phyloP scores from a whole-genome alignment of 2,797 vertebrate species.

The Smutsia temminckii region DNA sequence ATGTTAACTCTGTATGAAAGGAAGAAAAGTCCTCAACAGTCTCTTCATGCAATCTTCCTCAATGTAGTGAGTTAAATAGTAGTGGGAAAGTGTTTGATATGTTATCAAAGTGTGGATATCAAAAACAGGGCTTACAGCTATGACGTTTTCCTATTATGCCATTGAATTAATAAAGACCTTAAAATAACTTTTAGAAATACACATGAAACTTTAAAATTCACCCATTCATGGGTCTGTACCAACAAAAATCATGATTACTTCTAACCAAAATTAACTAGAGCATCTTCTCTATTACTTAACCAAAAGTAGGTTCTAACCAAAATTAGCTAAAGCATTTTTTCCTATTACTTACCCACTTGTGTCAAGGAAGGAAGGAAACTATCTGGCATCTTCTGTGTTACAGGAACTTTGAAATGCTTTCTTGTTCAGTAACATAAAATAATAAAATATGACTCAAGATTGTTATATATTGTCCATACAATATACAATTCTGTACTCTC shows the following conservation, averaged over 20 bases:
- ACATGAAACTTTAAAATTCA: background rate
- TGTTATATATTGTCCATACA: too few species aligned
- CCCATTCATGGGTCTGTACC: background rate
- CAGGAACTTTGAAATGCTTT: background rate
- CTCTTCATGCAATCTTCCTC: background rate
- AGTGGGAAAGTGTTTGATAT: background rate
- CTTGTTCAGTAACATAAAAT: background rate
- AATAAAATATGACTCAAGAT: too few species aligned
- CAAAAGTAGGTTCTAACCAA: background rate
- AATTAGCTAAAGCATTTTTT: background rate
- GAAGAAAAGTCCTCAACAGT: background rate
- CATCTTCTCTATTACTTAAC: background rate
- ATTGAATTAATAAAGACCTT: background rate
- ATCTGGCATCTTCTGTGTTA: background rate
- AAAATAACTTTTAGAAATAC: background rate
- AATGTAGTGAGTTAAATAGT: background rate
- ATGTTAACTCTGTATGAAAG: background rate
- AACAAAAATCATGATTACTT: background rate
- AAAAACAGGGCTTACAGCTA: background rate
- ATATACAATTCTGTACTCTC: background rate
- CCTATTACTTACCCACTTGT: background rate
- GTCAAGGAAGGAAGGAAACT: background rate
- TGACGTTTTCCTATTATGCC: background rate
- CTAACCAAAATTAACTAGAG: background rate
- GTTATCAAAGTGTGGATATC: background rate